A percentile compares a stretch with the other conserved stretches of the same genome.
phyloP scores from a whole-genome alignment of 2,888 invertebrate species.

The Caenorhabditis angaria region DNA sequence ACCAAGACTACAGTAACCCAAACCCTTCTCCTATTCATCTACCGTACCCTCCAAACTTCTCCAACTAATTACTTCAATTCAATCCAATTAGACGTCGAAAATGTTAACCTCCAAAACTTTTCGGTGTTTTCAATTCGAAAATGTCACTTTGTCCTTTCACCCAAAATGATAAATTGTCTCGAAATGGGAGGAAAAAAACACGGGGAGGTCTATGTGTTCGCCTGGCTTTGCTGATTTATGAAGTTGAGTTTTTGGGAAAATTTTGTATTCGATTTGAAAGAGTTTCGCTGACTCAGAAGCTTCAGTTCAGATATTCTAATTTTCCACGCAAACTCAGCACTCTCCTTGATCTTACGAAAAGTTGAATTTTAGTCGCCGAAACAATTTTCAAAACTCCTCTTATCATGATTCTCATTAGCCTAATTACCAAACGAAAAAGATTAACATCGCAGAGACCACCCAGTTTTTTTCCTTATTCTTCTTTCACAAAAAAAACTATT shows the following conservation, averaged over 20 bases:
- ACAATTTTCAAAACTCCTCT: neutral
- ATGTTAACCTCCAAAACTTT: neutral
- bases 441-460: neutral
- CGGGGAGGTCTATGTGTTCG: no score
- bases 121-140: neutral
- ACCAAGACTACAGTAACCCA: no score
- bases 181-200: neutral
- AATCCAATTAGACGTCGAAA: neutral
- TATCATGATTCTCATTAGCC: neutral
- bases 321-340: no score
- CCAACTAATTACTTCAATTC: no score
- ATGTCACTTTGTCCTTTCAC: neutral
- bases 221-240: no score
- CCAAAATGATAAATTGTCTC: slow-evolving; percentile 1
- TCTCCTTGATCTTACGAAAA: no score
- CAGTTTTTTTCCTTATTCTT: neutral
- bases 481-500: neutral
- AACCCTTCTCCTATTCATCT: no score
- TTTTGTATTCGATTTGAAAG: no score
- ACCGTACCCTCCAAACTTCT: neutral
- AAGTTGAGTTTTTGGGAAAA: no score
- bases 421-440: neutral
- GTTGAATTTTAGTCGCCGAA: no score
- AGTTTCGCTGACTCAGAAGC: no score
- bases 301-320: no score